Evolutionary conservation across 2,888 invertebrate species (phyloP).

Genomic region (Myopa testacea): DNA sequence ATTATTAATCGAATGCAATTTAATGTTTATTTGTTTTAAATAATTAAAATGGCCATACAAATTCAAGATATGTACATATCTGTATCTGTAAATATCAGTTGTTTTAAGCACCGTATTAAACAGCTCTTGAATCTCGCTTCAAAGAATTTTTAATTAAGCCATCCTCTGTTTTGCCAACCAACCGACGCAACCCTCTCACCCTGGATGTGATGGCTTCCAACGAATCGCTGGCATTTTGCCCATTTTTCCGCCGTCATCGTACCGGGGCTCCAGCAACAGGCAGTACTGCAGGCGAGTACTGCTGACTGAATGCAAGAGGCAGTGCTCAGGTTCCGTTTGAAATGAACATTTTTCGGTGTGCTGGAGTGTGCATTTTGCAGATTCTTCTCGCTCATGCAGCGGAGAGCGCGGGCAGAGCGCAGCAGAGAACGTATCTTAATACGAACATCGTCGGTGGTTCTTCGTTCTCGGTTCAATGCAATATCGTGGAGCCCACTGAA

Average conservation of each 20-base stretch:
- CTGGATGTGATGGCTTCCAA: background rate
- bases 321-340: background rate
- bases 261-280: slow-evolving; percentile 5
- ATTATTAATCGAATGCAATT: too few species aligned
- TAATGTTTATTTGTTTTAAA: background rate
- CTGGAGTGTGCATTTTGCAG: background rate
- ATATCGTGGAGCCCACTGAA: slow-evolving; percentile 1
- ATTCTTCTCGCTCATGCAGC: background rate
- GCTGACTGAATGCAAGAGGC: too few species aligned
- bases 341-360: slow-evolving; percentile 21
- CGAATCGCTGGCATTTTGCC: slow-evolving; percentile 34
- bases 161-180: background rate
- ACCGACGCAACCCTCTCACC: background rate
- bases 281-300: too few species aligned
- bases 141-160: slow-evolving; percentile 34
- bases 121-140: background rate
- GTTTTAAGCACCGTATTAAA: background rate
- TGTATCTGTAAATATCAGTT: background rate
- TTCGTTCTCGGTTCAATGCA: background rate
- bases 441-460: background rate
- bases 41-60: background rate
- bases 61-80: too few species aligned
- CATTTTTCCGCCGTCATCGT: background rate
- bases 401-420: background rate
- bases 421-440: background rate